These are phyloP conservation scores for Drosophila pallidifrons DNA, from an alignment of 1,140 invertebrate species.

Conservation along the genomic window DNA sequence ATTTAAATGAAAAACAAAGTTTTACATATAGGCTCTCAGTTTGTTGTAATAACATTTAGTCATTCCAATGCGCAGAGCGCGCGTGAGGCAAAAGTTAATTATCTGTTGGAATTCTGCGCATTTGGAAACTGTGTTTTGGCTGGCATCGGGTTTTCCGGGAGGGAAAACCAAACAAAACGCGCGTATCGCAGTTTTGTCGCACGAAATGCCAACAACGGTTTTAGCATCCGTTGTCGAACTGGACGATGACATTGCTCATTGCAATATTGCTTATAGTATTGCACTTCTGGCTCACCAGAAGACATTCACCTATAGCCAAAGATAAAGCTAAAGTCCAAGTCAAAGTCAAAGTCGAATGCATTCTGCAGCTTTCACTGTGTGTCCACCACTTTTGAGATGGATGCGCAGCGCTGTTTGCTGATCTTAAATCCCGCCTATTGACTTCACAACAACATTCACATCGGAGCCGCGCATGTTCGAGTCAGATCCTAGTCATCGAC, in stretches of 20 bases:
- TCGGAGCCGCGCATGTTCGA: background rate
- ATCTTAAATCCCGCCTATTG: conserved; percentile 46
- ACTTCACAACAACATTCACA: conserved; percentile 22
- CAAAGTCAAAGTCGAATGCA: conserved; percentile 21
- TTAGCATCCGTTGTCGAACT: conserved; percentile 78
- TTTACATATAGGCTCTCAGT: background rate
- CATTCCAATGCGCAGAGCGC: conserved; percentile 58
- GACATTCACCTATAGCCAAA: conserved; percentile 70
- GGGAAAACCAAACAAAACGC: conserved; percentile 22
- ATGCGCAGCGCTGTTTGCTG: conserved; percentile 31
- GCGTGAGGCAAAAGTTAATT: conserved; percentile 63
- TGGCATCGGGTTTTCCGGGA: conserved; percentile 37
- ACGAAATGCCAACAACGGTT: conserved; percentile 79
- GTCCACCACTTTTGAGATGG: conserved; percentile 33
- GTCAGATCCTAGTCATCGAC: conserved; percentile 76
- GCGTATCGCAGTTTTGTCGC: conserved; percentile 68
- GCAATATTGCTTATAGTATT: conserved; percentile 9
- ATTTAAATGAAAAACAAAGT: conserved; percentile 22
- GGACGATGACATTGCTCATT: conserved; percentile 66
- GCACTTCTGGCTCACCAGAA: conserved; percentile 55
- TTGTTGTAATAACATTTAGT: conserved; percentile 38
- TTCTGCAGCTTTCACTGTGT: conserved; percentile 57
- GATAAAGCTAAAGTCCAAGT: conserved; percentile 25
- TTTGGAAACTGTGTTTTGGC: conserved; percentile 74
- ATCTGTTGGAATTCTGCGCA: conserved; percentile 62